Evolutionary conservation across 2,113 vertebrate genomes (phyloP).

Genomic region (Notechis scutatus): DNA sequence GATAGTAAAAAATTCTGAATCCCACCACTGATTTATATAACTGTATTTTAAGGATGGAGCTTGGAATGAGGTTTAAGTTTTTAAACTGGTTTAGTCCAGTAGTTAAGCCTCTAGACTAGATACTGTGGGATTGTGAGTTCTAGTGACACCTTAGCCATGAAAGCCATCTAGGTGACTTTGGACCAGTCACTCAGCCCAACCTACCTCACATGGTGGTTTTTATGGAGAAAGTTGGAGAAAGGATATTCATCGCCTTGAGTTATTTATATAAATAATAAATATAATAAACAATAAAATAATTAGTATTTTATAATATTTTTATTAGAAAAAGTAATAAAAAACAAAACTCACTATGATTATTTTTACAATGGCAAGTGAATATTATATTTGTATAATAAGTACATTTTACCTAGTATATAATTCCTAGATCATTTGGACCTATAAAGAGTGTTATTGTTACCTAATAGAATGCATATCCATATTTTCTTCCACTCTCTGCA

Average conservation of each 20-base stretch:
- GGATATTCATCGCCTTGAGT: background rate
- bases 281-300: background rate
- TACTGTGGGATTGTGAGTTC: background rate
- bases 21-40: background rate
- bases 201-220: background rate
- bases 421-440: background rate
- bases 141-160: background rate
- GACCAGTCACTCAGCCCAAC: background rate
- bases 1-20: no score
- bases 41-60: background rate
- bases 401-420: background rate
- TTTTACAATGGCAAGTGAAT: background rate
- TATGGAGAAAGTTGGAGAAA: background rate
- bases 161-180: background rate
- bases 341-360: background rate
- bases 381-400: background rate
- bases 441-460: background rate
- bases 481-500: background rate
- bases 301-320: background rate
- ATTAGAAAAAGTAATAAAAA: background rate
- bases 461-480: background rate
- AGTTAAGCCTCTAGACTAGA: background rate
- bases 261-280: background rate
- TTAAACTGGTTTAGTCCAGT: background rate
- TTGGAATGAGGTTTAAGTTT: background rate